Conservation (phyloP, 1,140 invertebrate species). For the Triops cancriformis region DNA sequence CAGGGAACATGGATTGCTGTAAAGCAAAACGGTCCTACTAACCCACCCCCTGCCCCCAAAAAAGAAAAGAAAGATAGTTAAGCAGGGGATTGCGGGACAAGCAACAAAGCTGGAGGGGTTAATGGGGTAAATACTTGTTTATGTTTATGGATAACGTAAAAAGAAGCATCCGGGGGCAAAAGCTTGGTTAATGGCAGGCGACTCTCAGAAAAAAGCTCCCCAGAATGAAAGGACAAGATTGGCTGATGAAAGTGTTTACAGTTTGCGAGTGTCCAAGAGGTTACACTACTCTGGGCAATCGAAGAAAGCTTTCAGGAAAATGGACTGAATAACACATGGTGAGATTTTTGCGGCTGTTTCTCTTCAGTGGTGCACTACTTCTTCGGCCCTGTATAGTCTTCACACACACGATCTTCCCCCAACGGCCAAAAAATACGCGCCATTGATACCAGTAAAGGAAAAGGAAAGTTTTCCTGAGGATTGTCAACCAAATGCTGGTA, state of each 20-base stretch:
- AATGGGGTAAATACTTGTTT: conserved; percentile 1
- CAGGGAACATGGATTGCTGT: neutral
- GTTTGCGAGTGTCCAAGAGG: neutral
- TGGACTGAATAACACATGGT: conserved; percentile 13
- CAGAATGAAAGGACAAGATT: neutral
- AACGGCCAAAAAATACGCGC: neutral
- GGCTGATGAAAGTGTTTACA: neutral
- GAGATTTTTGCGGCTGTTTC: neutral
- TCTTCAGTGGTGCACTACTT: too few relatives aligned
- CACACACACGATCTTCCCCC: too few relatives aligned
- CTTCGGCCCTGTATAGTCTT: neutral
- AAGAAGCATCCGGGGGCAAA: neutral
- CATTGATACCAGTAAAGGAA: neutral
- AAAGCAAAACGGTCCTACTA: neutral
- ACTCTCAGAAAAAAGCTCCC: neutral
- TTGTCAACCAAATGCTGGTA: neutral
- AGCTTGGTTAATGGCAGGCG: neutral
- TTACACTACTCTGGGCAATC: neutral
- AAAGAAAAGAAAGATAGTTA: neutral
- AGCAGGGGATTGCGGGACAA: neutral
- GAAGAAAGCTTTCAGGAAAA: conserved; percentile 5
- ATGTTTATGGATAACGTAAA: conserved; percentile 14
- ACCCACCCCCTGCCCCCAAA: neutral
- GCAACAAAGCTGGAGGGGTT: neutral
- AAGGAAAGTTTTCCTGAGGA: neutral